A percentile compares a stretch with the other conserved stretches of the same genome.
phyloP scores from a whole-genome alignment of 2,888 invertebrate species.

The Yponomeuta sedellus region DNA sequence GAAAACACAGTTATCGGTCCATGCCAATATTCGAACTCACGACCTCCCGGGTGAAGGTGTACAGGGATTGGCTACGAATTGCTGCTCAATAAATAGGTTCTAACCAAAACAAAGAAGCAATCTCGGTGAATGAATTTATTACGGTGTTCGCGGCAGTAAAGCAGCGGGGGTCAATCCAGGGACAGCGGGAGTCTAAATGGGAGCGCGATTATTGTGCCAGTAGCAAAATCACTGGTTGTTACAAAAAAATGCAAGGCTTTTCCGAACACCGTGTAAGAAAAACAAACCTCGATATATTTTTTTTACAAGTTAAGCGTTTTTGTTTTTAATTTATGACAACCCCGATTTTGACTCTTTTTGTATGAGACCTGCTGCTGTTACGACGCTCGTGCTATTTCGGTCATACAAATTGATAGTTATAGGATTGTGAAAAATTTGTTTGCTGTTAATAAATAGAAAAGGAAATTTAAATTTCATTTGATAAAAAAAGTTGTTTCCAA shows the following conservation, averaged over 20 bases:
- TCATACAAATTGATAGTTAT: too few relatives aligned
- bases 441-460: too few relatives aligned
- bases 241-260: background rate
- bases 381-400: too few relatives aligned
- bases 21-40: too few relatives aligned
- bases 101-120: background rate
- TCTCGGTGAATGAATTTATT: constrained; percentile 3
- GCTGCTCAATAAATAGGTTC: background rate
- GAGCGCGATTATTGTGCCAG: background rate
- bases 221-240: background rate
- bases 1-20: too few relatives aligned
- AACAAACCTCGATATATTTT: background rate
- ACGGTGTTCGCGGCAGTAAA: background rate
- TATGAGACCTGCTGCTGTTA: too few relatives aligned
- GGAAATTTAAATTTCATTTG: too few relatives aligned
- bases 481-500: too few relatives aligned
- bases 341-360: too few relatives aligned
- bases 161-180: background rate
- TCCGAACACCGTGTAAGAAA: background rate
- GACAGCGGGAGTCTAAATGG: background rate
- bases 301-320: background rate
- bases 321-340: too few relatives aligned
- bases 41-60: background rate
- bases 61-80: background rate
- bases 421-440: too few relatives aligned